Percentiles rank a stretch among this genome's conserved stretches.
Evolutionary conservation across 1,140 invertebrate genomes (phyloP).

Genomic region (Hyposmocoma kahamanoa): DNA sequence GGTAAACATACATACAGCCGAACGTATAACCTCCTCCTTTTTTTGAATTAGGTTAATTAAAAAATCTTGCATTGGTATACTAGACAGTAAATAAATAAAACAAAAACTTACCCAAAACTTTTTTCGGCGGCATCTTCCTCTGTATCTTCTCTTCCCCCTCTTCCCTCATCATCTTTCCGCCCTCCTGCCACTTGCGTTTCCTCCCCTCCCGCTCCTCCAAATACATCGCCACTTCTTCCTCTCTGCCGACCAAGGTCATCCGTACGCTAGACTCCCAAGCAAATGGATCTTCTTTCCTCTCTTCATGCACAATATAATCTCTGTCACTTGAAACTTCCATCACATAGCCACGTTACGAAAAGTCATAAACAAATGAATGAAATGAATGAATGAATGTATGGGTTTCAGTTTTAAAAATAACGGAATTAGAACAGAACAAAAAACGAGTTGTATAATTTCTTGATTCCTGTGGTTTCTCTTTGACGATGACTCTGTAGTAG

Average conservation of each 20-base stretch:
- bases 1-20: too few species aligned
- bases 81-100: conserved; percentile 5
- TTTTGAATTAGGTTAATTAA: too few species aligned
- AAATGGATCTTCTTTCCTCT: conserved; percentile 43
- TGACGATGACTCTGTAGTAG: conserved; percentile 84
- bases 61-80: too few species aligned
- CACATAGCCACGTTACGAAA: conserved; percentile 44
- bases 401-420: conserved; percentile 5
- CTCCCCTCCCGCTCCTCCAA: conserved; percentile 48
- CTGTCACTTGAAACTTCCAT: conserved; percentile 50
- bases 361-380: conserved; percentile 46
- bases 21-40: too few species aligned
- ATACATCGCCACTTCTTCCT: conserved; percentile 56
- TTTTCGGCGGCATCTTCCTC: conserved; percentile 59
- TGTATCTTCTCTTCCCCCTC: conserved; percentile 51
- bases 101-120: conserved; percentile 52
- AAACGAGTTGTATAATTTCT: conserved; percentile 89
- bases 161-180: conserved; percentile 49
- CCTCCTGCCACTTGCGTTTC: conserved; percentile 47
- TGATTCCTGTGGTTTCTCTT: conserved; percentile 86
- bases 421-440: conserved; percentile 88
- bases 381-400: conserved; percentile 37
- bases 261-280: conserved; percentile 56
- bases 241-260: conserved; percentile 41
- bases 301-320: conserved; percentile 59